Evolutionary conservation across 2,888 invertebrate genomes (phyloP), one percentile per base, ranked within the genome.

Genomic region (Spatulosminthurus flaviceps): DNA sequence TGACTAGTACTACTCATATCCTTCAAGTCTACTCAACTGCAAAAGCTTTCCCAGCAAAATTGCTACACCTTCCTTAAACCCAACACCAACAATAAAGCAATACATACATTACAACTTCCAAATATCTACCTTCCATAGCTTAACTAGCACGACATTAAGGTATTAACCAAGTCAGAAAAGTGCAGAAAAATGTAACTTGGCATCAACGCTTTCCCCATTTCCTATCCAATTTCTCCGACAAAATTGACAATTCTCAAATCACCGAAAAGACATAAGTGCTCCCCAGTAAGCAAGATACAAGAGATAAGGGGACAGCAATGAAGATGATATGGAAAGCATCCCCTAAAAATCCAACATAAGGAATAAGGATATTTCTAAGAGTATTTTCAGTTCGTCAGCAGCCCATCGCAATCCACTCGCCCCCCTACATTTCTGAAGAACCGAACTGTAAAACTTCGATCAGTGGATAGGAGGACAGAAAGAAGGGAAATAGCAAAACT

Each of bases 401-500:
- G 9, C 70, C 43, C 22, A 60, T 72, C 43, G 4, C 21, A n/a
- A 9, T 60, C 60, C 21, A 19, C 19, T 43, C 11, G 5, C 16
- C 60, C 16, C 60, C 16, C 16, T 21, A 60, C 19, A 60, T 60
- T 16, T 60, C 60, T 5, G 4, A 7, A 60, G 60, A 60, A 13
- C 19, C 43, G n/a, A n/a, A 4, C 34, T 21, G 5, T 5, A 16
- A 13, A 60, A 21, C 21, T 60, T 60, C 60, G n/a, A 60, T 60
- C 60, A 60, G 60, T 60, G 16, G 60, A 21, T 7, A 11, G 41
- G 11, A 34, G 26, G 26, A 28, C 11, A 28, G 22, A 21, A 60
- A 43, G 29, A 72, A 67, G 72, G 73, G 67, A 72, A 28, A 70
- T 43, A 43, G 61, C 66, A 42, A 64, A 78, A 76, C 82, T 82